A percentile compares a stretch with the other conserved stretches of the same genome.
These are phyloP conservation scores for Muscidifurax raptorellus DNA, from an alignment of 1,140 invertebrate species.

Conservation along the genomic window DNA sequence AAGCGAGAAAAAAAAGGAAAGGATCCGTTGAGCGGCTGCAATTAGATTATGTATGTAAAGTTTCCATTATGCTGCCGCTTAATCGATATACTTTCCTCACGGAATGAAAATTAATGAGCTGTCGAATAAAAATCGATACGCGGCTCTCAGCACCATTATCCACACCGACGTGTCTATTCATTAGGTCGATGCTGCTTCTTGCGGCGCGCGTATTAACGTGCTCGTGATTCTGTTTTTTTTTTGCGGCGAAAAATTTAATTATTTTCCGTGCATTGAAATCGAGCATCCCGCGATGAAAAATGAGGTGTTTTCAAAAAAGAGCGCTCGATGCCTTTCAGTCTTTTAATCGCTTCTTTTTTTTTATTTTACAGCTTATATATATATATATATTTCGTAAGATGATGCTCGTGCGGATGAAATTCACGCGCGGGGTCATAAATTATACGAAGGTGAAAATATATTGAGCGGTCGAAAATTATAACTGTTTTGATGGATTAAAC, in stretches of 20 bases:
- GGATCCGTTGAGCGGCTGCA: background rate
- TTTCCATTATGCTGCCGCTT: slow-evolving; percentile 34
- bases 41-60: slow-evolving; percentile 40
- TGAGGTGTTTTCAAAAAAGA: slow-evolving; percentile 3
- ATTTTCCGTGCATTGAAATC: background rate
- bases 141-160: background rate
- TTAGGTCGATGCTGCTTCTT: background rate
- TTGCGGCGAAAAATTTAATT: background rate
- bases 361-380: too few relatives aligned
- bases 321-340: too few relatives aligned
- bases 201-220: too few relatives aligned
- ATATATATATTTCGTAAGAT: too few relatives aligned
- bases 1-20: background rate
- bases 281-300: background rate
- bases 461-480: too few relatives aligned
- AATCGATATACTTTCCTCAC: background rate
- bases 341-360: slow-evolving; percentile 3
- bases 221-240: background rate
- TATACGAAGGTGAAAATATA: background rate
- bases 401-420: too few relatives aligned
- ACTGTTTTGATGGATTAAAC: too few relatives aligned
- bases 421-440: background rate
- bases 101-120: slow-evolving; percentile 43
- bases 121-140: slow-evolving; percentile 37
- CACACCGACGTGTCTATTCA: slow-evolving; percentile 20